Evolutionary conservation across 2,888 invertebrate genomes (phyloP).

Genomic region (Gonocerus acuteangulatus): DNA sequence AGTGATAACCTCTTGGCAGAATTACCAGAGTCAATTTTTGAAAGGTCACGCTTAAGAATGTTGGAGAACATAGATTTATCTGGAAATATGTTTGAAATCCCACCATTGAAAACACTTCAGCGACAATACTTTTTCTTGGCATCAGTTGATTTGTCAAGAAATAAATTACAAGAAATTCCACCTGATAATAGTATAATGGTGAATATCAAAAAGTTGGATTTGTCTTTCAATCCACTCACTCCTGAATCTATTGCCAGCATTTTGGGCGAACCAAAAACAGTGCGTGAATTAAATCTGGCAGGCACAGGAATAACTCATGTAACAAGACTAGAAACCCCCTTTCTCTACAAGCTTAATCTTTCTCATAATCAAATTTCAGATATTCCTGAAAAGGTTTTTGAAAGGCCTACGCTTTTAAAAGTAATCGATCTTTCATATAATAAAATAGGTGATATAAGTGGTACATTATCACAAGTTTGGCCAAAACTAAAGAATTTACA

Average conservation of each 20-base stretch:
- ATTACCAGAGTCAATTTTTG: conserved; percentile 76
- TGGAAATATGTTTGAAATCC: conserved; percentile 65
- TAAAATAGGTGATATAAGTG: conserved; percentile 52
- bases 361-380: conserved; percentile 64
- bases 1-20: conserved; percentile 64
- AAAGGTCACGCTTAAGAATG: conserved; percentile 67
- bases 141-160: conserved; percentile 68
- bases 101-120: conserved; percentile 72
- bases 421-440: conserved; percentile 70
- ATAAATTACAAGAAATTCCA: conserved; percentile 69
- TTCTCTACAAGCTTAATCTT: conserved; percentile 67
- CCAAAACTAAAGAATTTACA: conserved; percentile 62
- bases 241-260: conserved; percentile 65
- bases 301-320: conserved; percentile 64
- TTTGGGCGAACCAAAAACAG: conserved; percentile 80
- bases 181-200: conserved; percentile 79
- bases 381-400: conserved; percentile 61
- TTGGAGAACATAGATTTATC: conserved; percentile 73
- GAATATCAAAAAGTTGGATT: conserved; percentile 75
- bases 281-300: conserved; percentile 71
- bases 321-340: conserved; percentile 72
- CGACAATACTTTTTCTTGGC: conserved; percentile 76
- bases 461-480: conserved; percentile 59
- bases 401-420: conserved; percentile 70
- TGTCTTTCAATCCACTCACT: conserved; percentile 76